Conservation (phyloP, 2,888 invertebrate species). For the Polylopha cassiicola region DNA sequence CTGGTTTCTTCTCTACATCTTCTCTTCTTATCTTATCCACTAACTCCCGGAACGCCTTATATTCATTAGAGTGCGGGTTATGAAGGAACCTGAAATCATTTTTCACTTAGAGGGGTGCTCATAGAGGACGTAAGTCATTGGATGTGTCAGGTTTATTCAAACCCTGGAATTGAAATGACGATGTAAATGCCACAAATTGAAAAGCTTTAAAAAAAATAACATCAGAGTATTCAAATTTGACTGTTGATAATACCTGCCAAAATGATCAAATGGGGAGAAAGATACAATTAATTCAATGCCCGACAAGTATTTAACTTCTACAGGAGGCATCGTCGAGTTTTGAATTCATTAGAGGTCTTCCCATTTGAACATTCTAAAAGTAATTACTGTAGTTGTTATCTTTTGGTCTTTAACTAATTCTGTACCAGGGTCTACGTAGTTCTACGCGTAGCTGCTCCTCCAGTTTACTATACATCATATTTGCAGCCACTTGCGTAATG, state of each 20-base stretch:
- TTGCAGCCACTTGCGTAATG: too few species aligned
- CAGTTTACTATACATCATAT: too few species aligned
- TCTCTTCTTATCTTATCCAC: slow-evolving; percentile 50
- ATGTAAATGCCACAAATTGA: slow-evolving; percentile 4
- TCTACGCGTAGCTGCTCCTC: too few species aligned
- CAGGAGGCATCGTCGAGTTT: too few species aligned
- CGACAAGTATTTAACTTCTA: too few species aligned
- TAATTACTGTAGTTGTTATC: too few species aligned
- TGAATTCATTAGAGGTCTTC: too few species aligned
- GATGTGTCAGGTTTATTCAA: slow-evolving; percentile 18
- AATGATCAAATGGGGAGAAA: too few species aligned
- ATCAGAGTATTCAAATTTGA: slow-evolving; percentile 44
- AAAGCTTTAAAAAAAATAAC: slow-evolving; percentile 34
- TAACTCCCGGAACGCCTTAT: slow-evolving; percentile 66
- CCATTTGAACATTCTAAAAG: too few species aligned
- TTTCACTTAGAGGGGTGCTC: slow-evolving; percentile 25
- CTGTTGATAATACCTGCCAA: slow-evolving; percentile 50
- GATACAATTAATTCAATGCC: too few species aligned
- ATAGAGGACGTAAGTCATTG: slow-evolving; percentile 10
- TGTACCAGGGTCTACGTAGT: too few species aligned
- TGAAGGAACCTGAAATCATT: slow-evolving; percentile 68
- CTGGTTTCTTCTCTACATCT: slow-evolving; percentile 42
- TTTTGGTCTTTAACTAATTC: too few species aligned
- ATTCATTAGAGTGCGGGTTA: slow-evolving; percentile 63
- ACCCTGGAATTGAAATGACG: slow-evolving; percentile 17